Conservation (phyloP, 2,113 vertebrate genomes). For the Suricata suricatta region DNA sequence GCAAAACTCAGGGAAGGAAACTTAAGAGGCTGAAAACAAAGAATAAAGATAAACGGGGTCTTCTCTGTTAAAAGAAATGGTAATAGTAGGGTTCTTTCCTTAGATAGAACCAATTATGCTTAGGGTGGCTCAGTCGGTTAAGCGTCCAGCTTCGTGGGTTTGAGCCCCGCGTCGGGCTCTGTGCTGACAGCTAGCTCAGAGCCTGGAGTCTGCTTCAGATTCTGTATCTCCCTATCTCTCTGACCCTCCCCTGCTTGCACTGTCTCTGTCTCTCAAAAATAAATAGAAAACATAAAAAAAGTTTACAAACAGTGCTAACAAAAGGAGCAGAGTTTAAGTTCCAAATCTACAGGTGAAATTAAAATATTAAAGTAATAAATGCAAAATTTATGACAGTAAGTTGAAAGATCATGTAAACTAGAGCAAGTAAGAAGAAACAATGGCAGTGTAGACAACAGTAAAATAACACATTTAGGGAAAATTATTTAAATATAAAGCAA, state of each 20-base stretch:
- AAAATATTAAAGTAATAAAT: background rate
- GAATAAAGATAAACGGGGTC: background rate
- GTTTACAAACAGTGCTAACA: constrained; percentile 25
- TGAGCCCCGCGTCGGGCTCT: too few species aligned
- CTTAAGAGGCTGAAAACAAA: constrained; percentile 22
- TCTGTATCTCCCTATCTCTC: too few species aligned
- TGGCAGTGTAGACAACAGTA: background rate
- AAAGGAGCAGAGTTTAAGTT: constrained; percentile 35
- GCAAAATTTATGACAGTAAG: constrained; percentile 29
- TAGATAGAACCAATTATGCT: background rate
- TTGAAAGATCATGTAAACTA: background rate
- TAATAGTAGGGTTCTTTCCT: background rate
- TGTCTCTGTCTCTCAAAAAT: too few species aligned
- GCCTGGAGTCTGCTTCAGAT: too few species aligned
- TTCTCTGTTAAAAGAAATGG: background rate
- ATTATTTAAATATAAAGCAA: background rate
- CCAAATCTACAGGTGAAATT: constrained; percentile 10
- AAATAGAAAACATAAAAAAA: background rate
- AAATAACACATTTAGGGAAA: background rate
- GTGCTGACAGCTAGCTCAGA: too few species aligned
- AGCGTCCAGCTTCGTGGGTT: too few species aligned
- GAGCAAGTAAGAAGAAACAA: background rate
- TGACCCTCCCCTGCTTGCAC: too few species aligned
- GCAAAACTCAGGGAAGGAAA: constrained; percentile 40
- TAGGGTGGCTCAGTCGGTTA: background rate